phyloP scores from a whole-genome alignment of 2,888 invertebrate species.

The Dolichomitus sp. region DNA sequence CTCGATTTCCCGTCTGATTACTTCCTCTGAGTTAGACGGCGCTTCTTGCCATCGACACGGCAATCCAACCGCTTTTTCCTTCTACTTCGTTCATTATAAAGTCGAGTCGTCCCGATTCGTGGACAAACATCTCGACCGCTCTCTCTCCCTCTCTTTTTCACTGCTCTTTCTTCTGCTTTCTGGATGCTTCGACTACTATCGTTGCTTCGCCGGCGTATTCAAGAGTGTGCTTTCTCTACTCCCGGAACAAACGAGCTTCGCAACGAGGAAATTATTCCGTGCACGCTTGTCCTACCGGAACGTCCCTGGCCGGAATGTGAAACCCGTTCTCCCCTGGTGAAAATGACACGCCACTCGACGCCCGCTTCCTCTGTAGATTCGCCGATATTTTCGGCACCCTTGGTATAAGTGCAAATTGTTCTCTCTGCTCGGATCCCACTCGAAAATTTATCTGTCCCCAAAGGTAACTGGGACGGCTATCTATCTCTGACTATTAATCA shows the following conservation, averaged over 20 bases:
- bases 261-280: conserved; percentile 46
- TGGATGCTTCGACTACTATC: background rate
- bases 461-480: background rate
- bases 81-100: conserved; percentile 47
- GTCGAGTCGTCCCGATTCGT: conserved; percentile 46
- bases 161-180: conserved; percentile 25
- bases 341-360: conserved; percentile 49
- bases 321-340: conserved; percentile 53
- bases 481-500: conserved; percentile 56
- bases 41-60: conserved; percentile 37
- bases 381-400: conserved; percentile 17
- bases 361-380: conserved; percentile 12
- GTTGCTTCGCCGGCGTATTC: background rate
- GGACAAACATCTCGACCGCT: conserved; percentile 56
- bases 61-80: conserved; percentile 16
- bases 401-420: conserved; percentile 27
- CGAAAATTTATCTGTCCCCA: conserved; percentile 48
- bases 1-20: conserved; percentile 35
- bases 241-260: conserved; percentile 4
- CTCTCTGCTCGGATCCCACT: conserved; percentile 17
- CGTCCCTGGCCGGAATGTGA: conserved; percentile 52
- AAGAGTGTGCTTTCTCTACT: conserved; percentile 19
- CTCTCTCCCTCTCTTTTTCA: conserved; percentile 38
- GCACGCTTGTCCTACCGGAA: conserved; percentile 49
- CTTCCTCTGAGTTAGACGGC: conserved; percentile 31